Conservation (phyloP, 2,113 vertebrate genomes). For the Crotophaga sulcirostris region DNA sequence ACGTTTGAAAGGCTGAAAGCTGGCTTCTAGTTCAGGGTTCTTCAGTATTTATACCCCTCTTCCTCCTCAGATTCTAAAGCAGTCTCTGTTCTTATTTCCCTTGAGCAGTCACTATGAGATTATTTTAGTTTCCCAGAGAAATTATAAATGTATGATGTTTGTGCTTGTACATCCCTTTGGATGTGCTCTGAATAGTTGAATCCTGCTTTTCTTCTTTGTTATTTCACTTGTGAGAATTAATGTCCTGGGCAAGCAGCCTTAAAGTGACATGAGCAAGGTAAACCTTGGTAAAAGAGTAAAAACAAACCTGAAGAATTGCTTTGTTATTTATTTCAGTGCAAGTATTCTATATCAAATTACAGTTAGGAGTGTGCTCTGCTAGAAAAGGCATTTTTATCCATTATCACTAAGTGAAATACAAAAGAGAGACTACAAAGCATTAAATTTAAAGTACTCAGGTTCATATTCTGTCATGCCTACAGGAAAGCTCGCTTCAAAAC, state of each 20-base stretch:
- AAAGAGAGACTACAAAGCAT: background rate
- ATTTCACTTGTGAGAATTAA: background rate
- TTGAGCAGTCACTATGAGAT: background rate
- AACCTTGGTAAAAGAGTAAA: background rate
- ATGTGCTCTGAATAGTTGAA: background rate
- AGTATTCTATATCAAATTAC: background rate
- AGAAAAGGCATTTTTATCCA: background rate
- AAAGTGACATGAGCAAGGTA: background rate
- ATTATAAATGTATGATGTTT: background rate
- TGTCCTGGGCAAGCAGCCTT: accelerated
- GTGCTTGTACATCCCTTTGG: background rate
- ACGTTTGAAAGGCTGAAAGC: background rate
- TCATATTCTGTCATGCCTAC: background rate
- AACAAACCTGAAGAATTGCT: background rate
- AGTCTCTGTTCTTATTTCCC: background rate
- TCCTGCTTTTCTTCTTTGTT: background rate
- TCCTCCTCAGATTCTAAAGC: background rate
- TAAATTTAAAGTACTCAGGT: background rate
- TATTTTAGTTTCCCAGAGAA: background rate
- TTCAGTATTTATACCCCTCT: background rate
- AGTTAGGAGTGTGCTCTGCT: background rate
- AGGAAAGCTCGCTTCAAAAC: background rate
- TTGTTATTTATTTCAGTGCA: background rate
- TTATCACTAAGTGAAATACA: background rate
- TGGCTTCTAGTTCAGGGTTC: background rate